phyloP scores from a whole-genome alignment of 2,888 invertebrate genomes.

The Exephanes ischioxanthus region DNA sequence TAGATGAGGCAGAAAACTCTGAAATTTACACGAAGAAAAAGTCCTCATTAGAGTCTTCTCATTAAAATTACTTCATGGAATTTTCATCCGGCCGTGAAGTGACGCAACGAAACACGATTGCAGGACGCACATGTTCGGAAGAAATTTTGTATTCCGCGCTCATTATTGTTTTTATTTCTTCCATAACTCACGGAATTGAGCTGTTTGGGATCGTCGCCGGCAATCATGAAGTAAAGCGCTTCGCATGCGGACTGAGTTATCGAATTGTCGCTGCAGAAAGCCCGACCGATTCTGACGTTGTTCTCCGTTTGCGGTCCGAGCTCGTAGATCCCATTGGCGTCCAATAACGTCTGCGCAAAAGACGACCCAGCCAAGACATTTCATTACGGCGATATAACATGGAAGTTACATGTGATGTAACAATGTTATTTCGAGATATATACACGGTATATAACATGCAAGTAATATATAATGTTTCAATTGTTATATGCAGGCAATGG shows the following conservation, averaged over 20 bases:
- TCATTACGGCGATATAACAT: not conserved
- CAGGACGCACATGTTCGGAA: not conserved
- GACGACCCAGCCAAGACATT: no score
- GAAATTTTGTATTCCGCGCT: not conserved
- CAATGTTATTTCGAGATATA: not conserved
- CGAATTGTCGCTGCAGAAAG: constrained; percentile 59
- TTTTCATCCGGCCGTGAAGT: not conserved
- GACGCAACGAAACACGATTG: not conserved
- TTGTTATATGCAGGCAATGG: no score
- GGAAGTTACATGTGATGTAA: not conserved
- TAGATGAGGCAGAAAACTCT: constrained; percentile 62
- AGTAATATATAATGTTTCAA: no score
- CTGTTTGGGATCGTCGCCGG: constrained; percentile 62
- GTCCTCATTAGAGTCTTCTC: not conserved
- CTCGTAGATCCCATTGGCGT: constrained; percentile 57
- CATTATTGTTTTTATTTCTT: not conserved
- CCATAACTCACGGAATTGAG: constrained; percentile 62
- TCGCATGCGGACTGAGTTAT: constrained; percentile 52
- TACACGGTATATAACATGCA: no score
- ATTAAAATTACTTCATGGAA: not conserved
- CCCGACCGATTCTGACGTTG: constrained; percentile 47
- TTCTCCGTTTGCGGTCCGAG: constrained; percentile 62
- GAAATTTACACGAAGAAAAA: constrained; percentile 21
- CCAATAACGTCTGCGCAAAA: constrained; percentile 45
- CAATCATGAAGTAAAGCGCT: constrained; percentile 35